Evolutionary conservation across 2,113 vertebrate species (phyloP), one percentile per base, ranked within the genome.

Genomic region (Muscicapa adusta): DNA sequence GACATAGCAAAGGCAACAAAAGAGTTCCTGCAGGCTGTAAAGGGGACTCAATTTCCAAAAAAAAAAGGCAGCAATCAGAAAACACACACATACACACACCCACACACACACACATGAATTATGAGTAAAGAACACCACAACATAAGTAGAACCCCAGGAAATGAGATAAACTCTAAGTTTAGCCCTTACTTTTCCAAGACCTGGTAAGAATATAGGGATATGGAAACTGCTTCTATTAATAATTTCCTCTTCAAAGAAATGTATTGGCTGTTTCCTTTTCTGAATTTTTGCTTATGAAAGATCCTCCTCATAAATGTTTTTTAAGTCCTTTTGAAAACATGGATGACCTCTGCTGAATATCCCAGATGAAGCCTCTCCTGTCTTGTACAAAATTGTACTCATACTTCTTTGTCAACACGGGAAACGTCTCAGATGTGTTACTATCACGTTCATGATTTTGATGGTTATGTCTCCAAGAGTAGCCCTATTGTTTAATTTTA

Each of bases 161-260:
- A 92, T 81, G 84, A 93, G 66, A 93, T 73, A 91, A 86, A 90
- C 36, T 53, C 73, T 61, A 90, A 86, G 33, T 80, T 94, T 83
- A 79, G 88, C 10, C 0, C n/a, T 87, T 65, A 85, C 67, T 92
- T 91, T 90, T 84, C 51, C 63, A 84, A 76, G 47, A 50, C 65
- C 68, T 2, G 0, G 45, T 82, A 87, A 72, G 54, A 80, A 53
- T 24, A 47, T 18, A 89, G 70, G 58, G 23, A 76, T 71, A 91
- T 84, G 85, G 50, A 91, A 96, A 91, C 43, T 56, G 19, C 45
- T 93, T 92, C 91, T 84, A 80, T 86, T 89, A 88, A 73, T 88
- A 93, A 90, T 84, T 73, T 90, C 45, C 60, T 65, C 78, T 79
- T 83, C 67, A 86, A 83, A 91, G 17, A 93, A 86, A 74, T 56